These are phyloP conservation scores for Holocentrus rufus DNA, from an alignment of 2,797 vertebrate species.

Conservation along the genomic window DNA sequence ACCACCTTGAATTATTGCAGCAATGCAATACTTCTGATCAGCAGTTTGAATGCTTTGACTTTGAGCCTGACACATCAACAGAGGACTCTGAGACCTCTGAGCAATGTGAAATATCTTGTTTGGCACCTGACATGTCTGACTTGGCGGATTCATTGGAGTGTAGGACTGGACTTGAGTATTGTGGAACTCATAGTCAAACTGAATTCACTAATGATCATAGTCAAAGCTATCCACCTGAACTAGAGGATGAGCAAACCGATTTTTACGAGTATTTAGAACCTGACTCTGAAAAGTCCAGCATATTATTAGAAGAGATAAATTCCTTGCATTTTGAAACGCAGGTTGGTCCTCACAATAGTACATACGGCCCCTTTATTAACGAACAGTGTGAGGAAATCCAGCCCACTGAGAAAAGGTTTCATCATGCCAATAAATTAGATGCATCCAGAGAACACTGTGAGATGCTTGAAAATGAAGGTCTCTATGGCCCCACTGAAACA, in stretches of 20 bases:
- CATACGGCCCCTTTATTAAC: slow-evolving; percentile 1
- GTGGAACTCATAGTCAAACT: slow-evolving; percentile 26
- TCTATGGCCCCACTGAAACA: slow-evolving; percentile 25
- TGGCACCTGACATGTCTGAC: slow-evolving; percentile 28
- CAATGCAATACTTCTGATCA: slow-evolving; percentile 50
- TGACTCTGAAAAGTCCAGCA: slow-evolving; percentile 31
- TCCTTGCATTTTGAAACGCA: slow-evolving; percentile 11
- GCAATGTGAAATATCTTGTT: slow-evolving; percentile 44
- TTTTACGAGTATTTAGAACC: slow-evolving; percentile 10
- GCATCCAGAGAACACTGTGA: slow-evolving; percentile 1
- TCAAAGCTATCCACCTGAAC: slow-evolving; percentile 35
- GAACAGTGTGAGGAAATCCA: slow-evolving; percentile 16
- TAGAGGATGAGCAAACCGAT: slow-evolving; percentile 34
- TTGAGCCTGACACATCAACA: slow-evolving; percentile 64
- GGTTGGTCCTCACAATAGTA: slow-evolving; percentile 38
- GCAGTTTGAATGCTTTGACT: slow-evolving; percentile 54
- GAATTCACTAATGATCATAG: slow-evolving; percentile 35
- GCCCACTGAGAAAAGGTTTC: slow-evolving; percentile 23
- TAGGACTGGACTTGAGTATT: slow-evolving; percentile 48
- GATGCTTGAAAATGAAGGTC: slow-evolving; percentile 1
- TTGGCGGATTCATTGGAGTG: slow-evolving; percentile 49
- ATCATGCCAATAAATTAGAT: slow-evolving; percentile 6
- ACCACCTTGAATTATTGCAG: slow-evolving; percentile 33
- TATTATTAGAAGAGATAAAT: slow-evolving; percentile 30
- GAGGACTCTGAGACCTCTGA: slow-evolving; percentile 61